Base-by-base conservation (phyloP, 2,888 invertebrate genomes). In the Euplagia quadripunctaria region DNA sequence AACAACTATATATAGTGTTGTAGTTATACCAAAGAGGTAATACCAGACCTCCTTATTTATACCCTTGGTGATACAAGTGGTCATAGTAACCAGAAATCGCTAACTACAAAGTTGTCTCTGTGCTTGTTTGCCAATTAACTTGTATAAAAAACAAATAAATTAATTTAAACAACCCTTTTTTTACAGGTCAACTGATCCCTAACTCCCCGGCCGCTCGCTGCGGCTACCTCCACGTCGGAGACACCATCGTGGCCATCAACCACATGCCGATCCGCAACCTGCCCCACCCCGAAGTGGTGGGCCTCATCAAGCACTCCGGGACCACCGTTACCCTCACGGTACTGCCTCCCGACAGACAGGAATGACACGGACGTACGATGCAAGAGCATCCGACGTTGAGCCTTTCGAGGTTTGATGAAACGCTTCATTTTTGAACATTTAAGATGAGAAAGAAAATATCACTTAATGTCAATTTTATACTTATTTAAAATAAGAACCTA, bases 231-330 rank as follows among this genome's bases (percentile, higher is more conserved):
- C 98, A 98, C 90, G 98, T 99, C 9, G 99, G 99, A 0, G 99
- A 99, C 96, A 98, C 98, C 71, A 99, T 99, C 80, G 96, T 99
- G 69, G 99, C 99, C 68, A 99, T 99, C 58, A 99, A 99, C 96
- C 98, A 98, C 78, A 97, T 98, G 71, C 98, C 99, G 87, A 99
- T 99, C 82, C 97, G 98, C 77, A 98, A 98, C 89, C 97, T 99
- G 92, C 98, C 98, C 82, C 99, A 99, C 90, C 99, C 99, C 52
- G 99, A 99, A 89, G 99, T 99, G 75, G 99, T 99, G 5, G 99
- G 99, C 90, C 97, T 99, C 78, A 99, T 99, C 89, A 99, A 99
- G 93, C 99, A 98, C 90, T 99, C 99, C 0, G 99, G 99, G 42
- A 97, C 98, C 82, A 97, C 98, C 68, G 99, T 99, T 75, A 98